Percentiles rank a stretch among this genome's conserved stretches.
These are phyloP conservation scores for Agrotis segetum DNA, from an alignment of 2,888 invertebrate genomes.

Conservation along the genomic window DNA sequence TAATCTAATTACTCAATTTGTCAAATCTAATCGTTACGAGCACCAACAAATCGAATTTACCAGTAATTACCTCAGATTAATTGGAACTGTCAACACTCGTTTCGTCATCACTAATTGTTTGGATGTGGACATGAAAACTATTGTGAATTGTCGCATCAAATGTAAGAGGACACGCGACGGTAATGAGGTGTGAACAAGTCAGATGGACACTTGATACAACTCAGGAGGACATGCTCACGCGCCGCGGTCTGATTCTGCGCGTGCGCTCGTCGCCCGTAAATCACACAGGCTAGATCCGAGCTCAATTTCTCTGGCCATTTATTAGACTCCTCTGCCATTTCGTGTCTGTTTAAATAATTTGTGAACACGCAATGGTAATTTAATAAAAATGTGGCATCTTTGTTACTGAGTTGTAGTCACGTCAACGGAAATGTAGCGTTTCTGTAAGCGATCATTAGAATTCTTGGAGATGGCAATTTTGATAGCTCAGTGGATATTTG, in stretches of 20 bases:
- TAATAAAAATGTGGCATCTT: slow-evolving; percentile 53
- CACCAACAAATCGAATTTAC: slow-evolving; percentile 23
- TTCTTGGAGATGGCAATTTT: slow-evolving; percentile 25
- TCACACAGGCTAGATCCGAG: slow-evolving; percentile 59
- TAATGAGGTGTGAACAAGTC: slow-evolving; percentile 61
- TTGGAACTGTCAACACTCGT: slow-evolving; percentile 34
- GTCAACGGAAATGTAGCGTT: slow-evolving; percentile 52
- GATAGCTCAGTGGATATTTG: slow-evolving; percentile 10
- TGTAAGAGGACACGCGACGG: slow-evolving; percentile 35
- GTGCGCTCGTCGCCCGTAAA: slow-evolving; percentile 52
- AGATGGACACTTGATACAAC: slow-evolving; percentile 61
- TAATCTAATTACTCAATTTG: slow-evolving; percentile 18
- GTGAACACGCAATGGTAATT: slow-evolving; percentile 62
- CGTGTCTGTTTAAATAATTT: slow-evolving; percentile 59
- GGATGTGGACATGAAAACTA: slow-evolving; percentile 35
- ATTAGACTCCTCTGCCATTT: slow-evolving; percentile 46
- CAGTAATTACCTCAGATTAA: slow-evolving; percentile 35
- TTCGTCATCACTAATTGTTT: slow-evolving; percentile 40
- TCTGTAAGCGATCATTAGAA: slow-evolving; percentile 33
- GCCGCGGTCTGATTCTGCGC: slow-evolving; percentile 66
- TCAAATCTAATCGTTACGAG: slow-evolving; percentile 18
- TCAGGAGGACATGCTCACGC: slow-evolving; percentile 54
- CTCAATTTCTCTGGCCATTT: slow-evolving; percentile 60
- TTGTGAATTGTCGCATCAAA: slow-evolving; percentile 30
- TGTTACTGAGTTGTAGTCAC: slow-evolving; percentile 51